Evolutionary conservation across 2,797 vertebrate species (phyloP).

Genomic region (Uromys caudimaculatus): DNA sequence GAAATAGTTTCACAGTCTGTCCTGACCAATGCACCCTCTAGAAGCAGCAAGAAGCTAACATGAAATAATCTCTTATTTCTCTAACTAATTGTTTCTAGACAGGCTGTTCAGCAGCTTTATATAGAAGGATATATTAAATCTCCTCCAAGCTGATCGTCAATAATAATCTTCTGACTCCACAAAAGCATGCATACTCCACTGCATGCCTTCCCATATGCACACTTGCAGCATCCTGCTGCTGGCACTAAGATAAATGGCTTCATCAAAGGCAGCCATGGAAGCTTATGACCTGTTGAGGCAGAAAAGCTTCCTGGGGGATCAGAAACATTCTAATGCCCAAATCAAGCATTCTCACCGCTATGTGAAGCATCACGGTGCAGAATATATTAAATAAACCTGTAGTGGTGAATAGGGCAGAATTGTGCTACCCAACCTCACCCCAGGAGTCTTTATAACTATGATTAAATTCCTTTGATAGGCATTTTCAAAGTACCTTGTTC

Average conservation of each 20-base stretch:
- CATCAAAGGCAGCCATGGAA: conserved; percentile 73
- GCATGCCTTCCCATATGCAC: conserved; percentile 52
- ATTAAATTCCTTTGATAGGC: conserved; percentile 76
- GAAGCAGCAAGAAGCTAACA: neutral
- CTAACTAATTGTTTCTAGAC: conserved; percentile 56
- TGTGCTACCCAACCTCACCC: conserved; percentile 49
- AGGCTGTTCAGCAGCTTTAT: conserved; percentile 45
- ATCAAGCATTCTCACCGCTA: conserved; percentile 65
- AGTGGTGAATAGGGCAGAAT: conserved; percentile 59
- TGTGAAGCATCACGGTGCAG: conserved; percentile 48
- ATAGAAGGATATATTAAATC: conserved; percentile 68
- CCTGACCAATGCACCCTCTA: conserved; percentile 1
- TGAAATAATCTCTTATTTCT: conserved; percentile 44
- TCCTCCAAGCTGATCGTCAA: conserved; percentile 69
- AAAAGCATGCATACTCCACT: conserved; percentile 58
- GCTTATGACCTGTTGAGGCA: conserved; percentile 74
- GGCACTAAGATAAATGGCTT: conserved; percentile 78
- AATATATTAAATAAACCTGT: conserved; percentile 74
- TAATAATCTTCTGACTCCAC: conserved; percentile 68
- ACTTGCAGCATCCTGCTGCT: conserved; percentile 51
- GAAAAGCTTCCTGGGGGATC: conserved; percentile 77
- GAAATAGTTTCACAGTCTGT: conserved; percentile 25
- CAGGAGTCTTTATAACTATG: conserved; percentile 61
- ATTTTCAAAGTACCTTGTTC: conserved; percentile 70
- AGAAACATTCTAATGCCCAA: conserved; percentile 74